Evolutionary conservation across 2,888 invertebrate genomes (phyloP), one percentile per base, ranked within the genome.

Genomic region (Apotomis betuletana): DNA sequence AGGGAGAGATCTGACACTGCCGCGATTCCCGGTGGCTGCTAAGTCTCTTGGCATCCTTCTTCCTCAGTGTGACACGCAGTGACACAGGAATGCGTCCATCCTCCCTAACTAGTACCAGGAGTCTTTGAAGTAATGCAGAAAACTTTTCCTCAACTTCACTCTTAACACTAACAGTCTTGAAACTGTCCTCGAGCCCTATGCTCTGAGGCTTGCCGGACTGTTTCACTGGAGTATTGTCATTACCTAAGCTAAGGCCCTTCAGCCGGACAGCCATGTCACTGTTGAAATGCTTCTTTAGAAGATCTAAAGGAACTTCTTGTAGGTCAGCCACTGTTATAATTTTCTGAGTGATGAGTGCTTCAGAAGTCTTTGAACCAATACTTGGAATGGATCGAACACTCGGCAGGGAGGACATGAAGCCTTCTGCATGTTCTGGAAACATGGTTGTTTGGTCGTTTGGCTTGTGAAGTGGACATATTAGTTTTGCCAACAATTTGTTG

Each of bases 371-470:
- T 69, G 94, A 94, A 6, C 97, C 97, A 78, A 97, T 96, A 59
- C 97, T 97, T 73, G 96, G 96, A 80, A 97, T 95, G 75, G 94
- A 92, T 54, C 94, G 93, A 51, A 96, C 90, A 78, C 94, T 91
- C 57, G 92, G 90, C 74, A 97, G 90, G 44, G 94, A 94, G 1
- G 94, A 93, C 92, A 97, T 94, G 78, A 97, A 94, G 74, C 93
- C 92, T 67, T 94, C 87, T 8, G 95, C 95, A 80, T 95, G 94
- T 75, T 95, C 95, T 5, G 97, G 97, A 76, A 95, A 96, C 75
- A 97, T 91, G 41, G 96, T 94, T 0, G 97, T 97, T 87, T 98
- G 97, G 81, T 97, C 95, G 86, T 97, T 96, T 5, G 98, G 97
- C 86, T 97, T 97, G 83, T 97, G 94, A 75, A 95, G 89, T 54